Evolutionary conservation across 1,140 invertebrate species (phyloP).

Genomic region (Subanguina moxae): DNA sequence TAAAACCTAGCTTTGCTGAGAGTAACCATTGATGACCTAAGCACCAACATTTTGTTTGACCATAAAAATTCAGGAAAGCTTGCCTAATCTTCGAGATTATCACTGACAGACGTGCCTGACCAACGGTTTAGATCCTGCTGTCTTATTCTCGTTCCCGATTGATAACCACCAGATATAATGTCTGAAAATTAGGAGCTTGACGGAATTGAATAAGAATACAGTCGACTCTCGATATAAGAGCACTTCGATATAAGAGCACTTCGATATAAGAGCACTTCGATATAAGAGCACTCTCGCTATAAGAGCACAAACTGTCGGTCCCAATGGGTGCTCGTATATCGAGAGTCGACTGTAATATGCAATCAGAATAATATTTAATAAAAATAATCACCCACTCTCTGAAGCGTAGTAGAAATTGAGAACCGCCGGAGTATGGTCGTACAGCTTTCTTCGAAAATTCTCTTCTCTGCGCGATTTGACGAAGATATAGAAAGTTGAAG

Average conservation of each 20-base stretch:
- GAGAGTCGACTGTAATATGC: too few species aligned
- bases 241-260: too few species aligned
- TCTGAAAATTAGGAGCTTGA: not conserved
- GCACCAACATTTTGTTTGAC: constrained; percentile 63
- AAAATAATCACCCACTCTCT: not conserved
- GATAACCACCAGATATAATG: constrained; percentile 1
- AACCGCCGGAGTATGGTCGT: not conserved
- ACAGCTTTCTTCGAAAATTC: not conserved
- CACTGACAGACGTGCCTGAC: not conserved
- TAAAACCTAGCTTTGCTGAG: not conserved
- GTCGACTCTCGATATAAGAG: too few species aligned
- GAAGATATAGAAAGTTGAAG: not conserved
- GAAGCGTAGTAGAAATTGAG: not conserved
- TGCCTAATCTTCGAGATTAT: too few species aligned
- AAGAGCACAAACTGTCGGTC: too few species aligned
- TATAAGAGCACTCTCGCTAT: too few species aligned
- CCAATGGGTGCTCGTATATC: too few species aligned
- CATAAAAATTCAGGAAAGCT: not conserved
- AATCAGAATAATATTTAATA: too few species aligned
- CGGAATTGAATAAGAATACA: constrained; percentile 4
- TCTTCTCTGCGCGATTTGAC: not conserved
- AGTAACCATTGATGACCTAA: not conserved
- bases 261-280: too few species aligned
- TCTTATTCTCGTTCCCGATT: constrained; percentile 3
- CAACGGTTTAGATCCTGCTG: constrained; percentile 9